Conservation (phyloP, 1,140 invertebrate genomes). For the Hetaerina americana region DNA sequence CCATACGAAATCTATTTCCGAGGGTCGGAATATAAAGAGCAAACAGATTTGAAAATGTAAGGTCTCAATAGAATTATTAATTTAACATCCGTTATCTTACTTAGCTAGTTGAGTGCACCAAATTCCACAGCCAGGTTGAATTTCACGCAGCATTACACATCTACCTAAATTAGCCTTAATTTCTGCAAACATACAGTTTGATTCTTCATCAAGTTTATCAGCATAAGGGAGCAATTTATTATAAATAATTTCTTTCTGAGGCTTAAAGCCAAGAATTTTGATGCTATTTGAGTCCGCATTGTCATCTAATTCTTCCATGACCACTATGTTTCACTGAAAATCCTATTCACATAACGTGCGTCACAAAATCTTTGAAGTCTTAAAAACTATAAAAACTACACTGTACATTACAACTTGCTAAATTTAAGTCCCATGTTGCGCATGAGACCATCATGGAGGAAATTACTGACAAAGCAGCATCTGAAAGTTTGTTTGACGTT, state of each 20-base stretch:
- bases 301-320: constrained; percentile 1
- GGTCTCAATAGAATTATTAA: too few species aligned
- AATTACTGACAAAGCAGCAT: not conserved
- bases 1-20: too few species aligned
- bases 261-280: constrained; percentile 22
- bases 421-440: not conserved
- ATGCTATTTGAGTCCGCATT: not conserved
- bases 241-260: constrained; percentile 47
- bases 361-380: not conserved
- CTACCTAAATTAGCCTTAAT: constrained; percentile 56
- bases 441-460: not conserved
- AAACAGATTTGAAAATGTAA: too few species aligned
- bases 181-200: constrained; percentile 38
- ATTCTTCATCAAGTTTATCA: constrained; percentile 47
- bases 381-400: not conserved
- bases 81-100: too few species aligned
- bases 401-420: not conserved
- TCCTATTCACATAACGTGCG: not conserved
- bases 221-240: constrained; percentile 55
- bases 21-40: not conserved
- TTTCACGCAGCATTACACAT: constrained; percentile 49
- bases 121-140: constrained; percentile 47
- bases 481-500: too few species aligned
- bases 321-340: not conserved
- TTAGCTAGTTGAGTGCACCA: constrained; percentile 48